Conservation (phyloP, 2,797 vertebrate species). For the Forpus xanthops region DNA sequence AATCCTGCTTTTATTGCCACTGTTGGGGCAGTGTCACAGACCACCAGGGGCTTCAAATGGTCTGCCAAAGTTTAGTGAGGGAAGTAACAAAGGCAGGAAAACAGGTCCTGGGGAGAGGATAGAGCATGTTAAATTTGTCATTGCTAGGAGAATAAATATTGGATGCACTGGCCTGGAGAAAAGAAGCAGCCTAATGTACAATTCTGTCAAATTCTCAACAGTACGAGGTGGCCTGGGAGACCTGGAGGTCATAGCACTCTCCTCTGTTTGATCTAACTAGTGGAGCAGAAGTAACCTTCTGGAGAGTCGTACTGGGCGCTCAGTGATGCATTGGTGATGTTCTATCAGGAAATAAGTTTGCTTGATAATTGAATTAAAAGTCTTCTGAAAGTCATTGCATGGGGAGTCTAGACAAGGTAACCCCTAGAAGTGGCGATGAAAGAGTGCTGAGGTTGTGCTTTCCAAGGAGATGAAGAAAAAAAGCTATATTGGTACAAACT, state of each 20-base stretch:
- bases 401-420: background rate
- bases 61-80: background rate
- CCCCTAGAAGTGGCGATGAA: background rate
- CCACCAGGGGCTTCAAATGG: background rate
- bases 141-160: background rate
- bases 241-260: background rate
- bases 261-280: background rate
- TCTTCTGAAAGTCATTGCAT: background rate
- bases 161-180: background rate
- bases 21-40: background rate
- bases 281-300: background rate
- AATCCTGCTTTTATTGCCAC: background rate
- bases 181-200: background rate
- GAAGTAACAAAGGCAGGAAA: background rate
- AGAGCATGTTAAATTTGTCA: background rate
- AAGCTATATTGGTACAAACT: background rate
- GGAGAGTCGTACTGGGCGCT: background rate
- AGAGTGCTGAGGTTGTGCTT: background rate
- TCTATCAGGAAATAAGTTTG: background rate
- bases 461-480: background rate
- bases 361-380: background rate
- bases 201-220: background rate
- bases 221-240: background rate
- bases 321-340: background rate
- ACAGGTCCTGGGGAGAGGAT: background rate